These are phyloP conservation scores for Clunio marinus DNA, from an alignment of 2,888 invertebrate genomes.

Conservation along the genomic window DNA sequence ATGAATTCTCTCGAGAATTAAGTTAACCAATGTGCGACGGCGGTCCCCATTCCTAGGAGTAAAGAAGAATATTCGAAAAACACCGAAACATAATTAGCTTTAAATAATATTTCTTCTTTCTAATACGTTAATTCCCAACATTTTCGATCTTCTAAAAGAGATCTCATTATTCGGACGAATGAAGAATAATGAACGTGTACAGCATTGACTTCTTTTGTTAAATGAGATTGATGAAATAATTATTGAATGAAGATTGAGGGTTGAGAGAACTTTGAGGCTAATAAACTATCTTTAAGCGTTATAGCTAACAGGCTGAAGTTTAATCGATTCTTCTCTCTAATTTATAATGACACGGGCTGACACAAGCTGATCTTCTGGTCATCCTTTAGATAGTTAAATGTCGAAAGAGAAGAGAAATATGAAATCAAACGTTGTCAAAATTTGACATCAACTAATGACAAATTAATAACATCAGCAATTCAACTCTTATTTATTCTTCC, in stretches of 20 bases:
- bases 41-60: too few relatives aligned
- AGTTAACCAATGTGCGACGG: slow-evolving; percentile 12
- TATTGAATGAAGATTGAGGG: slow-evolving; percentile 14
- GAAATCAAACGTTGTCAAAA: too few relatives aligned
- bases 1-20: too few relatives aligned
- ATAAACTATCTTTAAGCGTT: too few relatives aligned
- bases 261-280: neutral
- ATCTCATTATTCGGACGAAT: neutral
- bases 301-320: too few relatives aligned
- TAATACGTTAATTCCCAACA: slow-evolving; percentile 13
- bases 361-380: too few relatives aligned
- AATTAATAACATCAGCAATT: neutral
- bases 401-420: too few relatives aligned
- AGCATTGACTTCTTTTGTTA: slow-evolving; percentile 19
- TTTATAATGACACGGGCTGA: too few relatives aligned
- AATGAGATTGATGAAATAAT: slow-evolving; percentile 37
- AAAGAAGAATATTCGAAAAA: neutral
- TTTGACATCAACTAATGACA: neutral
- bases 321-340: too few relatives aligned
- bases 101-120: slow-evolving; percentile 16
- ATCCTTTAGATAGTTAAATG: too few relatives aligned
- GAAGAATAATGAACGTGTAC: neutral
- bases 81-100: slow-evolving; percentile 26
- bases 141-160: neutral
- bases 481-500: neutral